phyloP scores from a whole-genome alignment of 2,888 invertebrate genomes.

The Mermis nigrescens region DNA sequence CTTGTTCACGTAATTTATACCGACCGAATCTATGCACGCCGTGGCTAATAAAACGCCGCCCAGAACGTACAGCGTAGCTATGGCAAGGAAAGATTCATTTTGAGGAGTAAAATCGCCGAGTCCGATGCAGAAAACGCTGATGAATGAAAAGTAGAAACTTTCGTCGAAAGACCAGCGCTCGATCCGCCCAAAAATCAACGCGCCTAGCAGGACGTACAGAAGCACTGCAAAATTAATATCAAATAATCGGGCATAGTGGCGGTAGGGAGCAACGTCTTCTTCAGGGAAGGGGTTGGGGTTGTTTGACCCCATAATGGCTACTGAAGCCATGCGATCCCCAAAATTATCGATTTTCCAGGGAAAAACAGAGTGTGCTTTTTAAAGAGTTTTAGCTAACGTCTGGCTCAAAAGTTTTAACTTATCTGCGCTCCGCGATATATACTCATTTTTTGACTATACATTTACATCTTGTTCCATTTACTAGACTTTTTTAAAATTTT shows the following conservation, averaged over 20 bases:
- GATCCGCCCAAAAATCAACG: neutral
- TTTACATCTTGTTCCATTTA: too few species aligned
- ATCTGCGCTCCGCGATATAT: too few species aligned
- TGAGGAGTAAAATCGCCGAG: constrained; percentile 11
- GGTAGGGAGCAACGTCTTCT: neutral
- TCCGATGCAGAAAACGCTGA: constrained; percentile 8
- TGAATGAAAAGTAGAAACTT: constrained; percentile 12
- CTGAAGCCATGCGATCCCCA: too few species aligned
- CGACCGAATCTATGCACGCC: constrained; percentile 9
- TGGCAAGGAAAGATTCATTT: neutral
- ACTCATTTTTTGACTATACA: too few species aligned
- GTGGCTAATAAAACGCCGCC: constrained; percentile 7
- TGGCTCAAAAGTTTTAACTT: too few species aligned
- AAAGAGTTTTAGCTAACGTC: too few species aligned
- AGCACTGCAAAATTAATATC: neutral
- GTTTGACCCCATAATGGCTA: too few species aligned
- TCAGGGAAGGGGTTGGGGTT: neutral
- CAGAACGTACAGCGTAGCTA: constrained; percentile 3
- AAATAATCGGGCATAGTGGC: neutral
- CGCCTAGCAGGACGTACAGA: constrained; percentile 5
- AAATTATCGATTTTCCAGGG: too few species aligned
- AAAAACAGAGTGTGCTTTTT: too few species aligned
- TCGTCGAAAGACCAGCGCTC: constrained; percentile 10
- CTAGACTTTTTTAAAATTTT: too few species aligned
- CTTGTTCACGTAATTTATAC: constrained; percentile 8